Conservation (phyloP, 1,140 invertebrate genomes). For the Fopius arisanus region DNA sequence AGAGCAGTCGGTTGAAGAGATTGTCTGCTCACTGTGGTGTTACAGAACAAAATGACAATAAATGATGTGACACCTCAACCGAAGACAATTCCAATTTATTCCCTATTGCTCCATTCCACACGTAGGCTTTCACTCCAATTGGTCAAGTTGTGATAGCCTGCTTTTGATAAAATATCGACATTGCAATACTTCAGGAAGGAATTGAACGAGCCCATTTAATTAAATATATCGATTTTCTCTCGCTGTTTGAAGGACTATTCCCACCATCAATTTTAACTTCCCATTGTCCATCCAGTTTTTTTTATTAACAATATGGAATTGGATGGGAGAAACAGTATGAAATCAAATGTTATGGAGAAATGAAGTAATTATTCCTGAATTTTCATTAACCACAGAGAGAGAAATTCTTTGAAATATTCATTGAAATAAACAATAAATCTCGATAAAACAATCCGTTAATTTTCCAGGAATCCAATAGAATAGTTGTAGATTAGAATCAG, state of each 20-base stretch:
- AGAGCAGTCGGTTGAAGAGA: constrained; percentile 5
- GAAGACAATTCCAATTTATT: constrained; percentile 59
- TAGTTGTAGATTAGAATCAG: too few relatives aligned
- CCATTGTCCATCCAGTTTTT: not conserved
- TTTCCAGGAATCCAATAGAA: too few relatives aligned
- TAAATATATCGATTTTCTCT: not conserved
- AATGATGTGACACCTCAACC: constrained; percentile 48
- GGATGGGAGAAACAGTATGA: too few relatives aligned
- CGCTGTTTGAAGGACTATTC: not conserved
- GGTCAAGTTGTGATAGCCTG: not conserved
- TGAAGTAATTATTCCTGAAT: too few relatives aligned
- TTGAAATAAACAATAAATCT: too few relatives aligned
- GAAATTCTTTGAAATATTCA: too few relatives aligned
- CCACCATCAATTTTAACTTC: too few relatives aligned
- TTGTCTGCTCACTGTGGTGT: constrained; percentile 35
- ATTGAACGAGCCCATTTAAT: not conserved
- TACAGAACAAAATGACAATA: constrained; percentile 58
- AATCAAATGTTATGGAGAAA: too few relatives aligned
- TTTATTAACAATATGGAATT: too few relatives aligned
- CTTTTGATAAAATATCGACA: constrained; percentile 43
- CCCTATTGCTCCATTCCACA: constrained; percentile 24
- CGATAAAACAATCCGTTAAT: too few relatives aligned
- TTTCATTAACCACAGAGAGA: too few relatives aligned
- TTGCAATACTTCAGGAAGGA: not conserved
- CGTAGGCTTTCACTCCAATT: not conserved